A percentile compares a stretch with the other conserved stretches of the same genome.
Evolutionary conservation across 2,888 invertebrate genomes (phyloP).

Genomic region (Chromoteleia sp.): DNA sequence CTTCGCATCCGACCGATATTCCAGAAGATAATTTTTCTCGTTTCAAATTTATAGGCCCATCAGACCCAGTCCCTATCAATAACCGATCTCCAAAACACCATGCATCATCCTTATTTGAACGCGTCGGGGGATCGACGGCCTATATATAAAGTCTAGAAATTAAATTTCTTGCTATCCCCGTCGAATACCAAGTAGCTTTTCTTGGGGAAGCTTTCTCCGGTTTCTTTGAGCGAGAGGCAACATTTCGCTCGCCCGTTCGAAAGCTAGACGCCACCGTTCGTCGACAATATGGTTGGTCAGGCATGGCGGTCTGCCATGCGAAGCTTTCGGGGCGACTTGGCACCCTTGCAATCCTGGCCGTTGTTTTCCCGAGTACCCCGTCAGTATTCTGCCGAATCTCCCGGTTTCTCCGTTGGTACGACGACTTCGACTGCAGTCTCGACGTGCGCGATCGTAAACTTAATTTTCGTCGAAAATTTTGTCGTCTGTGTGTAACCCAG

Average conservation of each 20-base stretch:
- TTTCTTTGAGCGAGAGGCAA: too few relatives aligned
- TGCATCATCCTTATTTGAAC: conserved; percentile 24
- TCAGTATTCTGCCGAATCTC: conserved; percentile 23
- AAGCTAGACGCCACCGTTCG: too few relatives aligned
- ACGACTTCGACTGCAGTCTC: conserved; percentile 17
- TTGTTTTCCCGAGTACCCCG: conserved; percentile 2
- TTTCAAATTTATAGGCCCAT: background rate
- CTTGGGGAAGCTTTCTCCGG: background rate
- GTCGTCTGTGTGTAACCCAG: conserved; percentile 27
- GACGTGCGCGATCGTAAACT: conserved; percentile 46
- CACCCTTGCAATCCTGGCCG: too few relatives aligned
- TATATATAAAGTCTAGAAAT: conserved; percentile 78
- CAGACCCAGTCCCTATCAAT: conserved; percentile 19
- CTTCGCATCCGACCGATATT: too few relatives aligned
- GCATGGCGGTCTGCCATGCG: conserved; percentile 34
- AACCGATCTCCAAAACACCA: conserved; percentile 27
- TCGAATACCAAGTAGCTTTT: conserved; percentile 78
- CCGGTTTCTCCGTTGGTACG: conserved; percentile 11
- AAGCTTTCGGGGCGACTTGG: conserved; percentile 26
- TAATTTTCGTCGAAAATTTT: conserved; percentile 49
- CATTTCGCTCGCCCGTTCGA: too few relatives aligned
- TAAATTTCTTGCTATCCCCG: conserved; percentile 78
- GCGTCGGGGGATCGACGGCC: conserved; percentile 15
- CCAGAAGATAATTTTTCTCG: too few relatives aligned
- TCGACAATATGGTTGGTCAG: conserved; percentile 55